Percentiles rank a stretch among this genome's conserved stretches.
Conservation (phyloP, 1,140 invertebrate genomes). For the Drepana arcuata region DNA sequence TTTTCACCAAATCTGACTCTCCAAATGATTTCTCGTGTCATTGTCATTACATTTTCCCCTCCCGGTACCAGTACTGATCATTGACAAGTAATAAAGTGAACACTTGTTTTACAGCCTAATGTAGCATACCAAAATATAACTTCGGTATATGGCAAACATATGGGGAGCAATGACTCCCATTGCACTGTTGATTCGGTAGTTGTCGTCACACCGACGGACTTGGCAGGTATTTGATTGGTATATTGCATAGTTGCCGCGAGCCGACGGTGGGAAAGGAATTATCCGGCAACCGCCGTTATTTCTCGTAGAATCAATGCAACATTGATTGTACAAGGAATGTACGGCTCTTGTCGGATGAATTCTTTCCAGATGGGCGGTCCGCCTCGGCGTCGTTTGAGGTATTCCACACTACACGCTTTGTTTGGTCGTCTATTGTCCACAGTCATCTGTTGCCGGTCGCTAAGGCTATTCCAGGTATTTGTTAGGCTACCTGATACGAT, state of each 20-base stretch:
- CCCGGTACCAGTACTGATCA: constrained; percentile 3
- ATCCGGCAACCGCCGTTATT: constrained; percentile 25
- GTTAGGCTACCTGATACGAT: constrained; percentile 31
- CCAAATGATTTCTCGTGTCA: too few species aligned
- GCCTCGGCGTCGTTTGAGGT: constrained; percentile 52
- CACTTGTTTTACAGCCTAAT: constrained; percentile 67
- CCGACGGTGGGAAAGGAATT: constrained; percentile 26
- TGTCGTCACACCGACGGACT: constrained; percentile 67
- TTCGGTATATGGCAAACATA: constrained; percentile 62
- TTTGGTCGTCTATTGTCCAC: constrained; percentile 34
- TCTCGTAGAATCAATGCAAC: constrained; percentile 6
- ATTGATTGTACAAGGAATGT: constrained; percentile 1
- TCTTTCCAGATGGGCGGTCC: constrained; percentile 20
- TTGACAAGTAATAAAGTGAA: constrained; percentile 64
- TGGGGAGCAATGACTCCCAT: constrained; percentile 43
- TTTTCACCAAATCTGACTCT: background rate
- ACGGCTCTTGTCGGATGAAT: background rate
- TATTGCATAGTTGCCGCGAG: constrained; percentile 61
- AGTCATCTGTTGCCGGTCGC: constrained; percentile 30
- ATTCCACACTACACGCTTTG: constrained; percentile 40
- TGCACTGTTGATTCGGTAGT: constrained; percentile 58
- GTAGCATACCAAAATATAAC: constrained; percentile 63
- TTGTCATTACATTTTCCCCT: constrained; percentile 3
- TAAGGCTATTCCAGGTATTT: constrained; percentile 51
- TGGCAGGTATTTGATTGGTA: constrained; percentile 69